These are phyloP conservation scores for Hyles vespertilio DNA, from an alignment of 1,140 invertebrate species.

Conservation along the genomic window DNA sequence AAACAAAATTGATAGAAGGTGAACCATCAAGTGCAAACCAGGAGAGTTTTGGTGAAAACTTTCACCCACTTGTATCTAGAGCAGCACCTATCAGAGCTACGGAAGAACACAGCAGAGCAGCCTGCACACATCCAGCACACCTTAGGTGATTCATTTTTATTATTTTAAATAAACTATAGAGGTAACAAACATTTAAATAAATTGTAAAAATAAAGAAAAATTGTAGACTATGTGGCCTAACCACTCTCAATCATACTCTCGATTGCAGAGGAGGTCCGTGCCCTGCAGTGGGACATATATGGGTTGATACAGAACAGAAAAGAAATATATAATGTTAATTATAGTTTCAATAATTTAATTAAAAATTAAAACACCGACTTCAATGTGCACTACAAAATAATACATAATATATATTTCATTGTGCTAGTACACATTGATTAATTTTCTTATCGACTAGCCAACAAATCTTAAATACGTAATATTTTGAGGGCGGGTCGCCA, in stretches of 20 bases:
- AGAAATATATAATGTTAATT: neutral
- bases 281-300: no score
- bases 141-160: constrained; percentile 31
- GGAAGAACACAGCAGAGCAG: constrained; percentile 41
- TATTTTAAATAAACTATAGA: neutral
- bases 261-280: no score
- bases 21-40: constrained; percentile 51
- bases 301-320: neutral
- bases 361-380: no score
- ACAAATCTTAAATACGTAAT: no score
- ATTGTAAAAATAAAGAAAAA: neutral
- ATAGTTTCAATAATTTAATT: no score
- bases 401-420: no score
- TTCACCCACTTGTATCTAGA: constrained; percentile 47
- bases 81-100: constrained; percentile 32
- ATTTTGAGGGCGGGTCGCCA: no score
- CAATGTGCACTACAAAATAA: no score
- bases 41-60: constrained; percentile 61
- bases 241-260: no score
- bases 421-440: no score
- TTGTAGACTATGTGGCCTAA: neutral
- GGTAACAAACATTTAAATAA: neutral
- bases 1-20: constrained; percentile 61
- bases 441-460: no score
- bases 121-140: constrained; percentile 49